Base-by-base conservation (phyloP, 2,888 invertebrate genomes). In the Drosophila algonquin region DNA sequence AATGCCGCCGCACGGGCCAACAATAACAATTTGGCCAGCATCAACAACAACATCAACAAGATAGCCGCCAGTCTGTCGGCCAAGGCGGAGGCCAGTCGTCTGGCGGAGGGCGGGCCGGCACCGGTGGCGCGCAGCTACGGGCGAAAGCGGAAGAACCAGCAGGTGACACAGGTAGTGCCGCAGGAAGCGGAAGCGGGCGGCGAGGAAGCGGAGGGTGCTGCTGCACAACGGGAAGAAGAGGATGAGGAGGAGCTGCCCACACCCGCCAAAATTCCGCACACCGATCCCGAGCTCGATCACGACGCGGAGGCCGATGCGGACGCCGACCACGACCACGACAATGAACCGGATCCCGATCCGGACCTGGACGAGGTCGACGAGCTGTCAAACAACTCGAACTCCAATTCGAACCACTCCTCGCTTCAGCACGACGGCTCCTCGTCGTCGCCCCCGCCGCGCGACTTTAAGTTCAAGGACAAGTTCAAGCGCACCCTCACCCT, bases 391-490 rank as follows among this genome's bases (percentile, higher is more conserved):
- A 87, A 86, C 40, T 75, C 80, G 14, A 76, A 65, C 32, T 87
- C 89, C 24, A 87, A 86, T 30, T 75, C 80, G 16, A 76, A 65
- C 35, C 80, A 81, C 21, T 85, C 85, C 3, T 89, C 85, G 16
- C 50, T 81, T 62, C 85, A 80, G 18, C 89, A 85, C 50, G 85
- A 85, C 51, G 89, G 89, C 1, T 87, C 89, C 27, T 87, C 87
- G 14, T 87, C 89, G 9, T 90, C 90, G 44, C 90, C 89, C 16
- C 90, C 86, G 48, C 82, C 87, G 47, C 90, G 90, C 35, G 92
- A 92, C 64, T 92, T 84, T 72, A 92, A 92, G 73, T 90, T 92
- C 62, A 92, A 91, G 79, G 91, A 91, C 63, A 92, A 92, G 65
- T 91, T 92, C 48, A 92, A 92, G 72, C 87, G 92, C 40, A 91